Evolutionary conservation across 2,797 vertebrate species (phyloP), one percentile per base, ranked within the genome.

Genomic region (Cetoscarus ocellatus): DNA sequence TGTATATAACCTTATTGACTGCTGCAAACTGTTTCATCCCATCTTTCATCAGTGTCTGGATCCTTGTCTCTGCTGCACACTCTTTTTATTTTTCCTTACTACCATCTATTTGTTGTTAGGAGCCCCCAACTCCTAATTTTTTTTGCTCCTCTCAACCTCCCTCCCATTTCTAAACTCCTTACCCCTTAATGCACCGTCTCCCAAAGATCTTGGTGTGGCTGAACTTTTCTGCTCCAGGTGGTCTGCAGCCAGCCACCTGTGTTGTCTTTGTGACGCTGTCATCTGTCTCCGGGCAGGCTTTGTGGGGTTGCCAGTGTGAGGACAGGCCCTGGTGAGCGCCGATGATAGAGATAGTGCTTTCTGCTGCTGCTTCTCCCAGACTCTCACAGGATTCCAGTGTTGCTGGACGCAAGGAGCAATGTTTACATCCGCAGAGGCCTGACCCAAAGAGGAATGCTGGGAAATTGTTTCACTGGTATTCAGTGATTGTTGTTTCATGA

Each of bases 241-340:
- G 88, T 93, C 88, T 90, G 71, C 78, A 88, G 88, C 90, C 90
- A 93, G 88, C 92, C 93, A 92, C 91, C 91, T 91, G 93, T 93
- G 93, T 91, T 92, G 90, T 90, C 91, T 94, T 95, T 94, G 92
- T 93, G 89, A 80, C 69, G 45, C 86, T 94, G 93, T 94, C 93
- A 93, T 93, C 88, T 89, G 88, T 94, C 92, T 94, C 90, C 78
- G 43, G 80, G 84, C 83, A 83, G 87, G 89, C 92, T 92, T 94
- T 93, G 92, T 93, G 82, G 80, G 79, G 67, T 90, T 89, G 90
- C 90, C 88, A 90, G 87, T 86, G 86, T 85, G 90, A 91, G 86
- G 91, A 93, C 86, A 92, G 87, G 82, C 86, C 40, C 78, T 58
- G 73, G 86, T 72, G 82, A 80, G 85, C 75, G 0, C 78, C 40